phyloP scores from a whole-genome alignment of 2,113 vertebrate species.

The Sturnira hondurensis region DNA sequence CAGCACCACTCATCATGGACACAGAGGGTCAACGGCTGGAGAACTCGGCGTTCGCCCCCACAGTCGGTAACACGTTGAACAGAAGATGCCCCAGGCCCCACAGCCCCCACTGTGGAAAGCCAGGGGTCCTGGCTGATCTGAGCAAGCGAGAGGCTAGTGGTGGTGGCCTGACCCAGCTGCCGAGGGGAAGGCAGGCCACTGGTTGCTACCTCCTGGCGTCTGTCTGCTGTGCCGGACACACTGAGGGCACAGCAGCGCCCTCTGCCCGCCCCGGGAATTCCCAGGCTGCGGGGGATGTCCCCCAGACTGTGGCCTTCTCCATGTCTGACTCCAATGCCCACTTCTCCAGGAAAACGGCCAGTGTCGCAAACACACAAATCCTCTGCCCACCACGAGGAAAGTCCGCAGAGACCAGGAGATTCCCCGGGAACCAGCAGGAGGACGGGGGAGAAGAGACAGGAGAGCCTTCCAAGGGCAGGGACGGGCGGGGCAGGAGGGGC shows the following conservation, averaged over 20 bases:
- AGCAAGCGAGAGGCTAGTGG: neutral
- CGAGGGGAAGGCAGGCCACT: neutral
- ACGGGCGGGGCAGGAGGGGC: rapidly evolving
- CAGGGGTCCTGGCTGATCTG: neutral
- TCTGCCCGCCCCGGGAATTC: neutral
- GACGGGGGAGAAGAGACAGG: neutral
- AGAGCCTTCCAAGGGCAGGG: neutral
- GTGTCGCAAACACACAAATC: neutral
- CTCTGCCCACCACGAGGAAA: neutral
- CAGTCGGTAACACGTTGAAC: neutral
- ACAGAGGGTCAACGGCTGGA: rapidly evolving
- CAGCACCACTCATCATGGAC: neutral
- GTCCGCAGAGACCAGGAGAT: neutral
- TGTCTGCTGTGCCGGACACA: no score
- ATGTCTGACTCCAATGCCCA: neutral
- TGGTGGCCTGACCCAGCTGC: neutral
- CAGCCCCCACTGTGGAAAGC: neutral
- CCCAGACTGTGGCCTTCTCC: neutral
- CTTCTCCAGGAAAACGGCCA: neutral
- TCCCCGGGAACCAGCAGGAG: neutral
- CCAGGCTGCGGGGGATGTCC: neutral
- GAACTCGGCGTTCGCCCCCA: neutral
- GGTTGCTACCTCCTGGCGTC: neutral
- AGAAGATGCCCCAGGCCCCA: neutral
- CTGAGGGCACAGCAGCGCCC: rapidly evolving